These are phyloP conservation scores for Cuniculus paca DNA, from an alignment of 2,797 vertebrate species.

Conservation along the genomic window DNA sequence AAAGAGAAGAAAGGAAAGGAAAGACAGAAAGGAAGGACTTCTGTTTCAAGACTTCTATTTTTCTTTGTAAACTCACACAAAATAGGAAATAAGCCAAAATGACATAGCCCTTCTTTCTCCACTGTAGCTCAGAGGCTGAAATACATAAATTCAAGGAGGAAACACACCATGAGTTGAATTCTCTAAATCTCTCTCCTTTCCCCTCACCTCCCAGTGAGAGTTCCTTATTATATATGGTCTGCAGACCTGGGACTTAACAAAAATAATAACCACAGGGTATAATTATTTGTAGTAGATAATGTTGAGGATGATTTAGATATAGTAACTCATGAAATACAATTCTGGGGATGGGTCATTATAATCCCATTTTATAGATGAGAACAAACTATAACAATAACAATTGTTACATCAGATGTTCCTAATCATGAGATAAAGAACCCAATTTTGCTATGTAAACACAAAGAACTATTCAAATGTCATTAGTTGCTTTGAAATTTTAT, in stretches of 20 bases:
- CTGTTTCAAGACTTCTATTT: slow-evolving; percentile 22
- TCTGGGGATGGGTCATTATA: background rate
- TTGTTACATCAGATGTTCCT: background rate
- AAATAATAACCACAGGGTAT: background rate
- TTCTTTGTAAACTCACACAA: slow-evolving; percentile 8
- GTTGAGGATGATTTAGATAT: background rate
- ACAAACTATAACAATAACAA: slow-evolving; percentile 47
- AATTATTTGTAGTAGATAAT: background rate
- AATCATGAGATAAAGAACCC: background rate
- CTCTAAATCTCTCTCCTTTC: background rate
- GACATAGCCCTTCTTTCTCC: background rate
- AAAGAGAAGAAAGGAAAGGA: background rate
- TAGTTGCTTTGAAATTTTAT: background rate
- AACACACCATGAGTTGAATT: background rate
- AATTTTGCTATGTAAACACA: background rate
- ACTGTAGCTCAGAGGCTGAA: background rate
- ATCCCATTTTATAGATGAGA: slow-evolving; percentile 21
- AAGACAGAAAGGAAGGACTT: background rate
- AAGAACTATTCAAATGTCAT: background rate
- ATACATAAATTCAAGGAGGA: background rate
- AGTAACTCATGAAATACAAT: background rate
- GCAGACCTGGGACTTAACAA: background rate
- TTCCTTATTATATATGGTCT: background rate
- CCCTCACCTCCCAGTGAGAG: background rate
- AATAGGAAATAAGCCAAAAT: slow-evolving; percentile 11